Evolutionary conservation across 2,113 vertebrate genomes (phyloP).

Genomic region (Hippocampus zosterae): DNA sequence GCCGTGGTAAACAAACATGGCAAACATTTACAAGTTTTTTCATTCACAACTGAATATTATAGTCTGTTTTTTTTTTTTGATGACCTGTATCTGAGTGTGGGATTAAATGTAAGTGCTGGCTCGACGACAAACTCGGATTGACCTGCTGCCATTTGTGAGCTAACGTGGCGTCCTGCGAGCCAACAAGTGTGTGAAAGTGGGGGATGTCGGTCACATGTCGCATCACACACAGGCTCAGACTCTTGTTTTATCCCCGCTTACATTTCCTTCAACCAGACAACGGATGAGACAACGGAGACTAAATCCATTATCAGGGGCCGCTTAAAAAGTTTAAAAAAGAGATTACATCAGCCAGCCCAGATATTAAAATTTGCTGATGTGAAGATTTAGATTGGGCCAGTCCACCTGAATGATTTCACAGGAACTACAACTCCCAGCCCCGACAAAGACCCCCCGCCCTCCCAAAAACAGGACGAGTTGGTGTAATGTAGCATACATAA

Average conservation of each 20-base stretch:
- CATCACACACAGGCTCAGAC: not conserved
- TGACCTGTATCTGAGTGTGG: not conserved
- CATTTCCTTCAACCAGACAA: constrained; percentile 26
- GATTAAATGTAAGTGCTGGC: not conserved
- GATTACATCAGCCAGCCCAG: constrained; percentile 54
- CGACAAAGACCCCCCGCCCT: too few relatives aligned
- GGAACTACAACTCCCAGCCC: not conserved
- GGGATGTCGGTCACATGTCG: constrained; percentile 6
- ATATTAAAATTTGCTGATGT: constrained; percentile 51
- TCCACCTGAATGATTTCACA: not conserved
- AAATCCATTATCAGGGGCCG: constrained; percentile 46
- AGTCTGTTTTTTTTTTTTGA: not conserved
- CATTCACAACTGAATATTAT: not conserved
- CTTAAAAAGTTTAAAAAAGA: constrained; percentile 42
- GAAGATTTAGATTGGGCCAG: constrained; percentile 35
- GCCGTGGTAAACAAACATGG: too few relatives aligned
- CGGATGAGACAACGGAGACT: constrained; percentile 26
- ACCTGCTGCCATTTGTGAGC: not conserved
- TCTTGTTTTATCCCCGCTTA: constrained; percentile 7
- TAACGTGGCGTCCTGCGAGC: not conserved
- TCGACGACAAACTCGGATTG: not conserved
- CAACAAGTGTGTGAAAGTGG: not conserved
- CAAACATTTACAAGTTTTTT: not conserved
- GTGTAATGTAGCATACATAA: not conserved
- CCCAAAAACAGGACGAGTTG: not conserved